Percentiles rank a stretch among this genome's conserved stretches.
Conservation (phyloP, 1,140 invertebrate genomes). For the Aphelenchoides besseyi region DNA sequence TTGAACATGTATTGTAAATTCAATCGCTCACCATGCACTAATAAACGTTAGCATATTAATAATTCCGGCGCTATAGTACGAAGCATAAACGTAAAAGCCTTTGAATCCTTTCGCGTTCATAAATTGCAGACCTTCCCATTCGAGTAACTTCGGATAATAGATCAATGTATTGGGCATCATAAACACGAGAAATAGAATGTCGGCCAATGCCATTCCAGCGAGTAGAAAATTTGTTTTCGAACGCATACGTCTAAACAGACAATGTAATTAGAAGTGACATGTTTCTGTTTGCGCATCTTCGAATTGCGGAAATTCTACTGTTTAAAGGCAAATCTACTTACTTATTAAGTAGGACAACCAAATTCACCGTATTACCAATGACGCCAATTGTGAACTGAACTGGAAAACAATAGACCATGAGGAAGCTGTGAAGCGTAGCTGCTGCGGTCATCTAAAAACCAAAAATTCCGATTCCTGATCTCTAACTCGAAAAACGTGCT, state of each 20-base stretch:
- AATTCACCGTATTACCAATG: constrained; percentile 42
- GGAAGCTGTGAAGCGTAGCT: constrained; percentile 26
- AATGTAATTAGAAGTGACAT: constrained; percentile 10
- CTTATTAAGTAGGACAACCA: constrained; percentile 47
- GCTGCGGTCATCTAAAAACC: background rate
- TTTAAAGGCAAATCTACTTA: constrained; percentile 32
- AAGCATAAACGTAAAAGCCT: constrained; percentile 31
- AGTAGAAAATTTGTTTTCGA: constrained; percentile 48
- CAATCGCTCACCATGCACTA: constrained; percentile 43
- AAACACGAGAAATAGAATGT: constrained; percentile 46
- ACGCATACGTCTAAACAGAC: constrained; percentile 43
- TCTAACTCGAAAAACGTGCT: too few relatives aligned
- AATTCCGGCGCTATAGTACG: constrained; percentile 42
- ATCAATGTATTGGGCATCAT: constrained; percentile 48
- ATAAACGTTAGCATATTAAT: constrained; percentile 41
- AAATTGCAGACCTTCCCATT: too few relatives aligned
- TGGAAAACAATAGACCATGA: constrained; percentile 48
- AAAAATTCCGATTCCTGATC: too few relatives aligned
- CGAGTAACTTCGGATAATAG: constrained; percentile 36
- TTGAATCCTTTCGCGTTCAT: constrained; percentile 21
- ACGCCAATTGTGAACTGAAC: constrained; percentile 44
- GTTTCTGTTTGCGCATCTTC: background rate
- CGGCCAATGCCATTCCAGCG: constrained; percentile 43
- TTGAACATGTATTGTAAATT: too few relatives aligned
- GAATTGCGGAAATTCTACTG: too few relatives aligned